Evolutionary conservation across 1,140 invertebrate genomes (phyloP).

Genomic region (Bombus pyrosoma): DNA sequence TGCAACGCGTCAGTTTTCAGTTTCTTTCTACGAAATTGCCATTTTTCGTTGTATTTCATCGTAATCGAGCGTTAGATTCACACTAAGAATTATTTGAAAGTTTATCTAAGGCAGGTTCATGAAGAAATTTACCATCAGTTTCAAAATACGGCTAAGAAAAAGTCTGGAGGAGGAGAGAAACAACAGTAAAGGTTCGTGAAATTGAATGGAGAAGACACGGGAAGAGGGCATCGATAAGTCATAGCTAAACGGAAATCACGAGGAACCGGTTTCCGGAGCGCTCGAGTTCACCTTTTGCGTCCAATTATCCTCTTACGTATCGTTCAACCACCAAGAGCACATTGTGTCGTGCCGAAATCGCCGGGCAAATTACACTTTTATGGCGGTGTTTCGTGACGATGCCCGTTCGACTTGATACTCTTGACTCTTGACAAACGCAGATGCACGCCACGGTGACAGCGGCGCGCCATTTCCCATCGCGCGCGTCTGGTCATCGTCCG

Average conservation of each 20-base stretch:
- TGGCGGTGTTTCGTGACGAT: conserved; percentile 15
- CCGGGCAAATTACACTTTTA: conserved; percentile 31
- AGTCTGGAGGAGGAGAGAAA: neutral
- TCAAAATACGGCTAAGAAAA: too few relatives aligned
- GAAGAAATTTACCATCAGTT: too few relatives aligned
- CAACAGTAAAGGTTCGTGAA: neutral
- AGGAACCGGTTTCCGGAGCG: conserved; percentile 17
- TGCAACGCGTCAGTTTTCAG: too few relatives aligned
- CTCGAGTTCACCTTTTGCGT: neutral
- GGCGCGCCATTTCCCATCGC: conserved; percentile 60
- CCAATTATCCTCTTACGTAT: conserved; percentile 27
- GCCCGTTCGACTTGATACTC: neutral
- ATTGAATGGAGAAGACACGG: neutral
- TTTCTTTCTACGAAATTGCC: too few relatives aligned
- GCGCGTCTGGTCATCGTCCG: conserved; percentile 52
- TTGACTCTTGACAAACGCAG: conserved; percentile 58
- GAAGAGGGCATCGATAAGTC: neutral
- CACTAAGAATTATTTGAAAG: too few relatives aligned
- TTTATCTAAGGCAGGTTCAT: too few relatives aligned
- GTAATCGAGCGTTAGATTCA: too few relatives aligned
- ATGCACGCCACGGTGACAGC: conserved; percentile 58
- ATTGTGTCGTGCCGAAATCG: conserved; percentile 34
- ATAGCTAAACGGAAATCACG: conserved; percentile 21
- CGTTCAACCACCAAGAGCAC: neutral
- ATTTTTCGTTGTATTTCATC: too few relatives aligned